These are phyloP conservation scores for Coregonus ussuriensis DNA, from an alignment of 2,797 vertebrate species.

Conservation along the genomic window DNA sequence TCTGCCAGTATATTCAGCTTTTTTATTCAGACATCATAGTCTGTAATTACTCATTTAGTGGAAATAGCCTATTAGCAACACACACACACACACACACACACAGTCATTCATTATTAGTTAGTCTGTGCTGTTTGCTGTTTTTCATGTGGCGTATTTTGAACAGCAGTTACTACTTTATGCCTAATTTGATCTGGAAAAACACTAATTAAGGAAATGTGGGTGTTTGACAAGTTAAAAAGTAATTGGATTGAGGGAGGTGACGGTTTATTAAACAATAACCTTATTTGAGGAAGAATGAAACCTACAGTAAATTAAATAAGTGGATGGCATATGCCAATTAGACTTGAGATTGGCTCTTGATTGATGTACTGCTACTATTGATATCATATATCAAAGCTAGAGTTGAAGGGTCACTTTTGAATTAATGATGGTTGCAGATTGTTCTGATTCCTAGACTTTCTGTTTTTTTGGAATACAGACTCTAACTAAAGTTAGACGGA, in stretches of 20 bases:
- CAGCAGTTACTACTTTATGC: slow-evolving; percentile 6
- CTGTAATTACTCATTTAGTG: neutral
- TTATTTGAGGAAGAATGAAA: neutral
- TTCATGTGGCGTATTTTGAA: slow-evolving; percentile 20
- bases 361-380: neutral
- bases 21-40: slow-evolving; percentile 9
- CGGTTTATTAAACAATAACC: neutral
- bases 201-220: slow-evolving; percentile 14
- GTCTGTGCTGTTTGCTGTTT: slow-evolving; percentile 12
- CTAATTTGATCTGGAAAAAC: slow-evolving; percentile 23
- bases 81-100: slow-evolving; percentile 2
- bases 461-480: neutral
- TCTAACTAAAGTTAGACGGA: neutral
- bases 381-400: neutral
- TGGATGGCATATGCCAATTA: neutral
- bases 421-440: neutral
- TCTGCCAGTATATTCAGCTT: slow-evolving; percentile 3
- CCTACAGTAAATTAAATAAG: neutral
- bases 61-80: neutral
- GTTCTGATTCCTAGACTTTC: neutral
- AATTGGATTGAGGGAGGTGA: neutral
- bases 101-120: neutral
- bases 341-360: neutral
- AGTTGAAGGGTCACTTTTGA: slow-evolving; percentile 5
- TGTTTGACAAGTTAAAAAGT: slow-evolving; percentile 7